A percentile compares a stretch with the other conserved stretches of the same genome.
Evolutionary conservation across 2,888 invertebrate species (phyloP).

Genomic region (Galerucella nymphaeae): DNA sequence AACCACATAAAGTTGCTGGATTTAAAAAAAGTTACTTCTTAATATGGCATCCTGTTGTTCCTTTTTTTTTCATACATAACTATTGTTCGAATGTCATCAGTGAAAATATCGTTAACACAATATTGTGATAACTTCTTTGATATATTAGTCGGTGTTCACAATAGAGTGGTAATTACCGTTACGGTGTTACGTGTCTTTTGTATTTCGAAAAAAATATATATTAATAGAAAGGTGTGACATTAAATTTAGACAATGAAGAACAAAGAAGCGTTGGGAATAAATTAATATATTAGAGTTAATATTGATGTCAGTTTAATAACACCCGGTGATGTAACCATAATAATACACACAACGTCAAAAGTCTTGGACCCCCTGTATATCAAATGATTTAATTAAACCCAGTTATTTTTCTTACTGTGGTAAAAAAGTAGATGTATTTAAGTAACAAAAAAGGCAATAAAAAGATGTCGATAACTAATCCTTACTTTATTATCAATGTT

Average conservation of each 20-base stretch:
- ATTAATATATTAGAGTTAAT: background rate
- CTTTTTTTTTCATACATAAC: slow-evolving; percentile 16
- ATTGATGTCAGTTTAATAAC: background rate
- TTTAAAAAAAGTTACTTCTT: background rate
- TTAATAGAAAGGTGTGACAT: slow-evolving; percentile 4
- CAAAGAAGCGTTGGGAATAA: slow-evolving; percentile 12
- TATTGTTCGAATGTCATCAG: slow-evolving; percentile 18
- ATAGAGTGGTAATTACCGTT: slow-evolving; percentile 7
- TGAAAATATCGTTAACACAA: slow-evolving; percentile 13
- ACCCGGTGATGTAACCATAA: background rate
- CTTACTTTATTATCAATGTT: no score
- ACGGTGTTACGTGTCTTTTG: background rate
- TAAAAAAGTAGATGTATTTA: no score
- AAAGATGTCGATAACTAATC: no score
- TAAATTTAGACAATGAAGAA: slow-evolving; percentile 7
- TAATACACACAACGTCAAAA: no score
- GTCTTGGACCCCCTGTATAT: no score
- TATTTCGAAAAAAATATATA: background rate
- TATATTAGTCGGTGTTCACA: background rate
- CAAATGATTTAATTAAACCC: no score
- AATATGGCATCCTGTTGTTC: slow-evolving; percentile 25
- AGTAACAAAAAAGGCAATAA: no score
- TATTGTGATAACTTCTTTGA: slow-evolving; percentile 11
- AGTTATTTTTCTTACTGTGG: no score
- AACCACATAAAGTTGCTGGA: background rate